Conservation (phyloP, 2,888 invertebrate species). For the Oasisia sp. region DNA sequence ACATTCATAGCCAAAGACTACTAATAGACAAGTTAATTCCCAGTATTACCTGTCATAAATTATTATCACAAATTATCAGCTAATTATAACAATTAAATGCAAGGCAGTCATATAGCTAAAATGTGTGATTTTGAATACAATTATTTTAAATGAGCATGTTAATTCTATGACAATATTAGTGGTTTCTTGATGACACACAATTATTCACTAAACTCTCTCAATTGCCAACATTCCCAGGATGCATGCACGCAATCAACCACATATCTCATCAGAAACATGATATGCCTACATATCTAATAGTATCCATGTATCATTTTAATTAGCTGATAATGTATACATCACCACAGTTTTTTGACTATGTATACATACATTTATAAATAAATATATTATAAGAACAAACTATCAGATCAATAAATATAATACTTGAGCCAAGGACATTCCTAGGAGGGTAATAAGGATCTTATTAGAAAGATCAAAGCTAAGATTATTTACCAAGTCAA, state of each 20-base stretch:
- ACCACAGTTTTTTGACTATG: no score
- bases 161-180: background rate
- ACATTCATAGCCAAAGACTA: background rate
- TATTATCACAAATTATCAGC: background rate
- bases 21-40: background rate
- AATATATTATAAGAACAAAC: background rate
- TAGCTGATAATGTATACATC: no score
- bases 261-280: background rate
- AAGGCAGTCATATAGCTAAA: background rate
- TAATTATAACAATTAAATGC: background rate
- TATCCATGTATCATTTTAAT: no score
- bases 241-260: background rate
- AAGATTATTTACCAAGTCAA: background rate
- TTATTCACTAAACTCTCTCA: no score
- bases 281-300: background rate
- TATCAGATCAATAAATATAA: background rate
- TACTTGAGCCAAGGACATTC: background rate
- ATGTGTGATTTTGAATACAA: background rate
- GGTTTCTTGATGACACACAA: no score
- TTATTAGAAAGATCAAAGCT: background rate
- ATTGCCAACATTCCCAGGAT: background rate
- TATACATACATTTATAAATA: background rate
- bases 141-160: background rate
- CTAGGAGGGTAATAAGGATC: background rate
- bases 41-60: background rate